These are phyloP conservation scores for Neotoxoptera formosana DNA, from an alignment of 1,140 invertebrate species.

Conservation along the genomic window DNA sequence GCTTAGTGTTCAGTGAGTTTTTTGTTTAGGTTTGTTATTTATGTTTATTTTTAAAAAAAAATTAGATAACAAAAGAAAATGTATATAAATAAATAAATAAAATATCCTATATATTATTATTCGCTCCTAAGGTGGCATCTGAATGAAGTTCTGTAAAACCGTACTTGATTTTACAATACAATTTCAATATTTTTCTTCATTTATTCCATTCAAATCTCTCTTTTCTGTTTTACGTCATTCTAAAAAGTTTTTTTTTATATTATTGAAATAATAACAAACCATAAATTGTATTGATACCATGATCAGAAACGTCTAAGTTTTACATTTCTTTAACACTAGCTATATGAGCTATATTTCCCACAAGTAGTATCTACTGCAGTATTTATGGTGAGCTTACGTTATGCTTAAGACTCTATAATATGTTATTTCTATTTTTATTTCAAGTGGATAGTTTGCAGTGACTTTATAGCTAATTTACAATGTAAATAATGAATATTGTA, in stretches of 20 bases:
- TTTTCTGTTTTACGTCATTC: neutral
- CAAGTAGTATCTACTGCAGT: neutral
- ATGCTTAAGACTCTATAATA: neutral
- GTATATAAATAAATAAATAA: neutral
- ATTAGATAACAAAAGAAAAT: neutral
- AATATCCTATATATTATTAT: neutral
- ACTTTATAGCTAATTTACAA: neutral
- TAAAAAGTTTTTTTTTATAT: neutral
- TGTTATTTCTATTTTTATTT: neutral
- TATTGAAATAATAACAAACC: neutral
- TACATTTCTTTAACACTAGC: neutral
- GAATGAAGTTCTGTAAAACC: neutral
- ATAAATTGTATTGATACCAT: neutral
- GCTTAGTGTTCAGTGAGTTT: neutral
- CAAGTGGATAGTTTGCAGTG: neutral
- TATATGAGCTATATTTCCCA: neutral
- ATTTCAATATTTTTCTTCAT: neutral
- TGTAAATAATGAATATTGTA: neutral
- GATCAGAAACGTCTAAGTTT: neutral
- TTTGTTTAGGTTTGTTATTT: neutral
- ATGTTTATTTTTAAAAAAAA: neutral
- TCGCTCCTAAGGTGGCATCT: neutral
- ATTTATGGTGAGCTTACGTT: neutral
- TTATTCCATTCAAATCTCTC: neutral
- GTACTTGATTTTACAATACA: neutral